Base-by-base conservation (phyloP, 2,113 vertebrate genomes). In the Sinocyclocheilus anshuiensis region DNA sequence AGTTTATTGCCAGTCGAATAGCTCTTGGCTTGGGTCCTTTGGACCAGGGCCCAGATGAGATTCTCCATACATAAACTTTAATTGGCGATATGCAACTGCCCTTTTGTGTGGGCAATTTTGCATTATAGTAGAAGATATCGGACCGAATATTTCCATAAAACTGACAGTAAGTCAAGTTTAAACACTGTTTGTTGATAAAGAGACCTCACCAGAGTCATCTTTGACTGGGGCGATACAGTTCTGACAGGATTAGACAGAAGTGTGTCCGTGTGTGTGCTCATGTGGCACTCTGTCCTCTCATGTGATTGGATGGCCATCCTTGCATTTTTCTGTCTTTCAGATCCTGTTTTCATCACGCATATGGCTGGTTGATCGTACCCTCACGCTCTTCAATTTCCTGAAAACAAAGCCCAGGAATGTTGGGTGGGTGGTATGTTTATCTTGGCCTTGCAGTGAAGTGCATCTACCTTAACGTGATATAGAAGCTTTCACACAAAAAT, bases 21-120 rank as follows among this genome's bases (percentile, higher is more conserved):
- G 81, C 42, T 77, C 76, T 57, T 76, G 63, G 84, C 85, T 84
- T 57, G 18, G 48, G 39, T 26, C 59, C 69, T 57, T 82, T 86
- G 84, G 87, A 90, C 11, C 18, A 20, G 39, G 12, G 50, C 86
- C 75, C 86, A 79, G 79, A 53, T 84, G 59, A 84, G 81, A 39
- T 59, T 83, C 45, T 29, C 84, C 48, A 48, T 75, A 55, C 82
- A 84, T 74, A 85, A 86, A 81, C 16, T 77, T 45, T 86, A 85
- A 88, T 71, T 82, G 81, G 74, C 2, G 22, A 55, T 33, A 72
- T 55, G 84, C 67, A 74, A 83, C 86, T 85, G 77, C 4, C 20
- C 50, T 65, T 77, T 84, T 88, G 87, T 88, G 9, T 71, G 4
- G 59, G 13, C 1, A 22, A 48, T 57, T 55, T 81, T 18, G 83